Percentiles rank a stretch among this genome's conserved stretches.
phyloP scores from a whole-genome alignment of 2,888 invertebrate genomes.

The Tenthredo notha region DNA sequence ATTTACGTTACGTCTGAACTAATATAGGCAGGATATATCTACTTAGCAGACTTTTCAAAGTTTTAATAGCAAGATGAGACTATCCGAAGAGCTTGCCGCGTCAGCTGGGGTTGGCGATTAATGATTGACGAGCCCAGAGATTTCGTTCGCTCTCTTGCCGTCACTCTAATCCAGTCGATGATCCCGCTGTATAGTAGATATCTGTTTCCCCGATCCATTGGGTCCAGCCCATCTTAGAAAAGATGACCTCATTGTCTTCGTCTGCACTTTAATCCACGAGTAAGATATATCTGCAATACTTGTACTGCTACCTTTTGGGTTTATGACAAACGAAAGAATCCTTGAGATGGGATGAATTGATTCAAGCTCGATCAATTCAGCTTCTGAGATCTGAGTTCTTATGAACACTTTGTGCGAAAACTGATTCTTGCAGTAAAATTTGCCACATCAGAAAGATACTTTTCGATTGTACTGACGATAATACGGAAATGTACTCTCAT shows the following conservation, averaged over 20 bases:
- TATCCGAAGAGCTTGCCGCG: slow-evolving; percentile 1
- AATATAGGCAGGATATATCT: not conserved
- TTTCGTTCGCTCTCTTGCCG: not conserved
- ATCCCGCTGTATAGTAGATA: slow-evolving; percentile 9
- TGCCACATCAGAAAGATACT: not conserved
- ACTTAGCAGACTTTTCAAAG: slow-evolving; percentile 24
- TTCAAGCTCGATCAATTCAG: not conserved
- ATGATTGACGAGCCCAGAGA: slow-evolving; percentile 47
- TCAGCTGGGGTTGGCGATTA: slow-evolving; percentile 44
- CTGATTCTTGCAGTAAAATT: not conserved
- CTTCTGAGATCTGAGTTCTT: not conserved
- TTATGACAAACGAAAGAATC: not conserved
- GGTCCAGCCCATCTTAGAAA: slow-evolving; percentile 18
- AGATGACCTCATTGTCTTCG: slow-evolving; percentile 38
- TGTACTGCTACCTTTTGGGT: not conserved
- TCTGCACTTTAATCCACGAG: slow-evolving; percentile 37
- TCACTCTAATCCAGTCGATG: not conserved
- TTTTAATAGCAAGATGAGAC: not conserved
- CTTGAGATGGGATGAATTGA: not conserved
- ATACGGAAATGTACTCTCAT: no score
- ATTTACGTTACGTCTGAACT: not conserved
- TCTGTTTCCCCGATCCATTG: slow-evolving; percentile 30
- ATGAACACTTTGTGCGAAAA: not conserved
- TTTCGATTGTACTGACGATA: not conserved
- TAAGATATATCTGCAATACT: not conserved